Conservation (phyloP, 2,113 vertebrate species). For the Larimichthys polyactis region DNA sequence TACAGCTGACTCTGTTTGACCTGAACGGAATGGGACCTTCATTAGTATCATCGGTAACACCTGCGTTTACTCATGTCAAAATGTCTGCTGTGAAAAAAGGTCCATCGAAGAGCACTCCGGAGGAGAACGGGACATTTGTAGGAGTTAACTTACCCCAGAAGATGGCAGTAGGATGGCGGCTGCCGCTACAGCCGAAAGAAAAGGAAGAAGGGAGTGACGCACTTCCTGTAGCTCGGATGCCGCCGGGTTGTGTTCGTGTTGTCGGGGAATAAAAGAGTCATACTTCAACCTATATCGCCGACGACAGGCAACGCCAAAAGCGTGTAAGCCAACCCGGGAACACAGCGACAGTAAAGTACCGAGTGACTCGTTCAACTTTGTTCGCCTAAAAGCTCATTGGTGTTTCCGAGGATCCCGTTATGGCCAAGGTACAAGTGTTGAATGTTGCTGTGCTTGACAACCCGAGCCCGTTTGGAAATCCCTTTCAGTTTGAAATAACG, state of each 20-base stretch:
- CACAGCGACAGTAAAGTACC: neutral
- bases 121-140: neutral
- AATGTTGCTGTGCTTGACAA: conserved; percentile 93
- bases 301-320: neutral
- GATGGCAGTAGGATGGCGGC: conserved; percentile 13
- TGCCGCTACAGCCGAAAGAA: neutral
- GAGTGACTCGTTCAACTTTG: neutral
- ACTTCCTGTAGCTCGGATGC: conserved; percentile 33
- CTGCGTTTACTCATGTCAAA: too few relatives aligned
- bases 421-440: conserved; percentile 94
- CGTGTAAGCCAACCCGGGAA: neutral
- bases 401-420: conserved; percentile 52
- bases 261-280: neutral
- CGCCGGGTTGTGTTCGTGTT: conserved; percentile 6
- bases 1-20: too few relatives aligned
- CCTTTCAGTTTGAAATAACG: conserved; percentile 94
- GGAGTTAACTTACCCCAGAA: neutral
- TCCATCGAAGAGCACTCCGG: too few relatives aligned
- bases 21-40: too few relatives aligned
- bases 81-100: too few relatives aligned
- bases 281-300: neutral
- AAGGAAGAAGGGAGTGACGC: conserved; percentile 62
- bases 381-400: neutral
- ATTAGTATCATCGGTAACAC: too few relatives aligned
- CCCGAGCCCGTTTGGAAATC: conserved; percentile 91